Conservation (phyloP, 1,140 invertebrate genomes). For the Procambarus clarkii region DNA sequence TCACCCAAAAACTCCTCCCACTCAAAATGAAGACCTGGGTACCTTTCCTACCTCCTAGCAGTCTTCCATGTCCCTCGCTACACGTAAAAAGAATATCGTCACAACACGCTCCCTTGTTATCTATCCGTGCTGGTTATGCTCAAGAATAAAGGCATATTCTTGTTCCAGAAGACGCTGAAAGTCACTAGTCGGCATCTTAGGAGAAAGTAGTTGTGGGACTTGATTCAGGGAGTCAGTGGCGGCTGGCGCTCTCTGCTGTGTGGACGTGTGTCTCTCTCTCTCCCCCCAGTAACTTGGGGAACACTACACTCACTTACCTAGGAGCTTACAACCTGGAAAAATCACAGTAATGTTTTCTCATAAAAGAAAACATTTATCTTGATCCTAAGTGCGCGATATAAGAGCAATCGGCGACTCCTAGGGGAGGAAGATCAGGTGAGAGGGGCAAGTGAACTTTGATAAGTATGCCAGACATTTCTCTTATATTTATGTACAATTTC, state of each 20-base stretch:
- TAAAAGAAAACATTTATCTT: neutral
- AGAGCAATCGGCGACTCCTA: neutral
- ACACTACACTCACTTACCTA: neutral
- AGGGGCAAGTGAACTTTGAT: neutral
- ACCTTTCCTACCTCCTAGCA: too few species aligned
- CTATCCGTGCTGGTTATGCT: neutral
- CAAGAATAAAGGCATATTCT: neutral
- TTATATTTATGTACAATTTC: neutral
- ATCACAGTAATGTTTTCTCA: constrained; percentile 31
- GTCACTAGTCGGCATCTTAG: constrained; percentile 39
- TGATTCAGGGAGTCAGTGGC: constrained; percentile 4
- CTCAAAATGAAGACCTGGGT: neutral
- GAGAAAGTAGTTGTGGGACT: constrained; percentile 42
- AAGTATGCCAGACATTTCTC: constrained; percentile 15
- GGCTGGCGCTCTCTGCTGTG: neutral
- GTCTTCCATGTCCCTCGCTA: too few species aligned
- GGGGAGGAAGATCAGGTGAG: neutral
- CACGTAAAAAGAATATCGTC: too few species aligned
- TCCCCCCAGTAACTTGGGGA: neutral
- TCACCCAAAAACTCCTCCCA: neutral
- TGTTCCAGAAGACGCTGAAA: neutral
- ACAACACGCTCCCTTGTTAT: too few species aligned
- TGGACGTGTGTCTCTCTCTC: neutral
- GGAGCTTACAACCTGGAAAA: neutral
- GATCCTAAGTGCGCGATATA: neutral